Evolutionary conservation across 1,140 invertebrate genomes (phyloP).

Genomic region (Eciton burchellii): DNA sequence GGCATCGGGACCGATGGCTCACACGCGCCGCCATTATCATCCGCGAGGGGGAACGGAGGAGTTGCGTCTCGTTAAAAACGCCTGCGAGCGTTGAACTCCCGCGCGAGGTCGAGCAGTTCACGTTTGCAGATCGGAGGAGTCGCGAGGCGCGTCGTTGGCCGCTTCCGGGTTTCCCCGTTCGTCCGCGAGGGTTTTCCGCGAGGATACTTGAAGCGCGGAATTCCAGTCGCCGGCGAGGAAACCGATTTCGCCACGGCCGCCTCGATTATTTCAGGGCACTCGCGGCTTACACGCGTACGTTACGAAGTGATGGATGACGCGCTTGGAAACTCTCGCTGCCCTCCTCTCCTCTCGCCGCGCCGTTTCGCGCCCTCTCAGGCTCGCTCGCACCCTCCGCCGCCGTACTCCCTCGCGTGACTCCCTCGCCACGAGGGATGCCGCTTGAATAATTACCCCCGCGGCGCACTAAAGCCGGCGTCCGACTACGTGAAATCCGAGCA

Average conservation of each 20-base stretch:
- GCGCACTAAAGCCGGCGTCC: constrained; percentile 79
- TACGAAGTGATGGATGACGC: constrained; percentile 79
- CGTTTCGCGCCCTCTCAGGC: constrained; percentile 66
- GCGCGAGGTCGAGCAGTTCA: no score
- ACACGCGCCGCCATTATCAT: no score
- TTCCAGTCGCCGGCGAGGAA: constrained; percentile 50
- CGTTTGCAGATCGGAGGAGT: constrained; percentile 15
- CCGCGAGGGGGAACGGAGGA: no score
- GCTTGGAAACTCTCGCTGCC: constrained; percentile 62
- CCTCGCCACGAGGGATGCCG: constrained; percentile 81
- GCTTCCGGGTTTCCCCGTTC: constrained; percentile 21
- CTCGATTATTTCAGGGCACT: constrained; percentile 73
- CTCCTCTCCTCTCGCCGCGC: neutral
- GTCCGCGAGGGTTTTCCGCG: neutral
- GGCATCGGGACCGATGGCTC: no score
- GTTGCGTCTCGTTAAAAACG: no score
- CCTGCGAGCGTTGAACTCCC: no score
- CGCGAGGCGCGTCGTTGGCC: no score
- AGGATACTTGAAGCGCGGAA: constrained; percentile 26
- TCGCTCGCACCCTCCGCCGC: constrained; percentile 46
- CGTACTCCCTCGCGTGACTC: constrained; percentile 67
- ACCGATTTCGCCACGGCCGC: constrained; percentile 67
- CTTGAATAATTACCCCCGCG: constrained; percentile 84
- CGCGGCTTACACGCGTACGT: constrained; percentile 75
- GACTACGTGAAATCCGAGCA: constrained; percentile 82